phyloP scores from a whole-genome alignment of 2,113 vertebrate genomes.

The Scortum barcoo region DNA sequence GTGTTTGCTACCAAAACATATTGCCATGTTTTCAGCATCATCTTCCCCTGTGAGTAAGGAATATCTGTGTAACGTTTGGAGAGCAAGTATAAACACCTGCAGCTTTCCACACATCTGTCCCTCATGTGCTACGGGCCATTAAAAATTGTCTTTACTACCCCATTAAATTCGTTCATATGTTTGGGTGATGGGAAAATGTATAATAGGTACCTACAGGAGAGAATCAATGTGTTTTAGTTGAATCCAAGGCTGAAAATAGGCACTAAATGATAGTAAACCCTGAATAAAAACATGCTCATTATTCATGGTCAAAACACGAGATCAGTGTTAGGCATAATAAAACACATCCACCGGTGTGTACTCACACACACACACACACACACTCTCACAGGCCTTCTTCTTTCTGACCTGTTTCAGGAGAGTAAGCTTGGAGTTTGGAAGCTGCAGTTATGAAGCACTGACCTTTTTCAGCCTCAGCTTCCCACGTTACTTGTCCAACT shows the following conservation, averaged over 20 bases:
- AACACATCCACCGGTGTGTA: not conserved
- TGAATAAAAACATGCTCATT: conserved; percentile 1
- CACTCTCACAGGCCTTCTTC: not conserved
- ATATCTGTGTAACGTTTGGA: not conserved
- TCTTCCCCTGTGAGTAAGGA: not conserved
- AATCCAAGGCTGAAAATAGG: conserved; percentile 1
- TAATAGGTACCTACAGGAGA: not conserved
- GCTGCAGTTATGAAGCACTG: conserved; percentile 24
- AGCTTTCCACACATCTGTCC: conserved; percentile 21
- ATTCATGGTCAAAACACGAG: conserved; percentile 31
- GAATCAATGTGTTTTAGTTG: not conserved
- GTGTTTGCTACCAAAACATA: conserved; percentile 14
- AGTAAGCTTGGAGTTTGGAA: conserved; percentile 19
- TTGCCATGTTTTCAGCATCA: conserved; percentile 1
- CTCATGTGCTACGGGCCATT: conserved; percentile 15
- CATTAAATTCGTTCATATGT: conserved; percentile 30
- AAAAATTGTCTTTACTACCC: conserved; percentile 22
- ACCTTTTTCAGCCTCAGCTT: conserved; percentile 26
- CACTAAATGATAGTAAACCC: not conserved
- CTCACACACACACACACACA: conserved; percentile 9
- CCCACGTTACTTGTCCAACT: conserved; percentile 17
- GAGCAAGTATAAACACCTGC: conserved; percentile 14
- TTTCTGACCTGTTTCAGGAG: not conserved
- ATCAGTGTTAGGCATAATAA: conserved; percentile 1
- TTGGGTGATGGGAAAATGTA: conserved; percentile 30